Evolutionary conservation across 2,888 invertebrate species (phyloP).

Genomic region (Fragum whitleyi): DNA sequence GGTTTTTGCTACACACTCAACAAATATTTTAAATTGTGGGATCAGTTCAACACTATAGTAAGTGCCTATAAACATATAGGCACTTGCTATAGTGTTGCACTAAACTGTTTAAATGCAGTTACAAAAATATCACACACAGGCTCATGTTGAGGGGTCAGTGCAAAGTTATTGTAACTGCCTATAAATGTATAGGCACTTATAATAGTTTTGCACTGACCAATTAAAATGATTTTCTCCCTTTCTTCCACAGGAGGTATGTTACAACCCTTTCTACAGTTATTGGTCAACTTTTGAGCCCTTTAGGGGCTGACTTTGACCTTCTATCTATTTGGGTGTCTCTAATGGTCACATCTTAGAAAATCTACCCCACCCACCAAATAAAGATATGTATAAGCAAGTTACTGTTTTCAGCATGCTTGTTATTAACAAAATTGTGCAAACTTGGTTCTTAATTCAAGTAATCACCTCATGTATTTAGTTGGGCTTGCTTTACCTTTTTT

Average conservation of each 20-base stretch:
- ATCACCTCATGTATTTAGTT: conserved; percentile 15
- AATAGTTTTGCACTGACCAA: no score
- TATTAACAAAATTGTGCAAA: conserved; percentile 9
- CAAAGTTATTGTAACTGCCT: no score
- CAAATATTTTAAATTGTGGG: no score
- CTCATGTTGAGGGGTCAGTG: no score
- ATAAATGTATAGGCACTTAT: no score
- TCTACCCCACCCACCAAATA: neutral
- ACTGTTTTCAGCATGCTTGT: conserved; percentile 40
- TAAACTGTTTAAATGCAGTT: no score
- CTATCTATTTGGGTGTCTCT: conserved; percentile 1
- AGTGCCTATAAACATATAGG: no score
- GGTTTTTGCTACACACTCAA: no score
- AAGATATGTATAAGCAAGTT: conserved; percentile 22
- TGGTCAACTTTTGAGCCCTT: conserved; percentile 21
- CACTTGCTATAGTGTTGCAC: no score
- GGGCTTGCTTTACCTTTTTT: conserved; percentile 9
- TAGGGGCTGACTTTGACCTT: neutral
- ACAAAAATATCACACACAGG: no score
- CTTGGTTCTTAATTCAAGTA: neutral
- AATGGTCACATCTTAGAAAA: conserved; percentile 9
- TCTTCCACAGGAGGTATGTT: conserved; percentile 48
- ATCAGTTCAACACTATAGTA: no score
- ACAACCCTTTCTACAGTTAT: neutral
- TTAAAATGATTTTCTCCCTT: conserved; percentile 2